These are phyloP conservation scores for Xylocopa sonorina DNA, from an alignment of 1,140 invertebrate species.

Conservation along the genomic window DNA sequence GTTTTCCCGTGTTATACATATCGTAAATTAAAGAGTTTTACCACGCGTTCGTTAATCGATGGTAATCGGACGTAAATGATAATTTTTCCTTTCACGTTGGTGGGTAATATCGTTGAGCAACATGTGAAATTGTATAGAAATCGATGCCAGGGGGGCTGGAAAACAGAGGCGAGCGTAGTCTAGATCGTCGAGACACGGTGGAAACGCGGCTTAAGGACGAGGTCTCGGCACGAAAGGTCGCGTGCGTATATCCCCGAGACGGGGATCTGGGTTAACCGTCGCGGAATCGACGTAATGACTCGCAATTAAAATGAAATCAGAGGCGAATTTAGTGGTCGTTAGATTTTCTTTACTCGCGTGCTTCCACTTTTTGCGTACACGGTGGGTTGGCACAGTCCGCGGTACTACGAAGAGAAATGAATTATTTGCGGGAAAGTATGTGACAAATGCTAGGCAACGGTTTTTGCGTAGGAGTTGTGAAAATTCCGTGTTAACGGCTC, in stretches of 20 bases:
- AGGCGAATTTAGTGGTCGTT: constrained; percentile 8
- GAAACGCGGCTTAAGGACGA: constrained; percentile 56
- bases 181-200: background rate
- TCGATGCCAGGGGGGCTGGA: too few relatives aligned
- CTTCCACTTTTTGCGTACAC: background rate
- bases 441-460: background rate
- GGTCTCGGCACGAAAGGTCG: constrained; percentile 72
- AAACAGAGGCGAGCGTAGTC: background rate
- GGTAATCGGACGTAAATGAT: too few relatives aligned
- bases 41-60: too few relatives aligned
- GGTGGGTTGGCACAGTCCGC: background rate
- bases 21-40: too few relatives aligned
- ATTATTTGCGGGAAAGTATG: constrained; percentile 3
- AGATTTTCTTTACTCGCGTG: constrained; percentile 2
- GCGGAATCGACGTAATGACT: constrained; percentile 67
- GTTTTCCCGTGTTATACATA: too few relatives aligned
- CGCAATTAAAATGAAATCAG: constrained; percentile 68
- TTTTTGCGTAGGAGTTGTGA: background rate
- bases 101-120: too few relatives aligned
- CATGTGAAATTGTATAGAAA: too few relatives aligned
- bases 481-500: background rate
- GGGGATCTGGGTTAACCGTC: constrained; percentile 70
- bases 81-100: too few relatives aligned
- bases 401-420: background rate
- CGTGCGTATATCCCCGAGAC: constrained; percentile 66